Conservation (phyloP, 2,888 invertebrate species). For the Coecobrya sp. region DNA sequence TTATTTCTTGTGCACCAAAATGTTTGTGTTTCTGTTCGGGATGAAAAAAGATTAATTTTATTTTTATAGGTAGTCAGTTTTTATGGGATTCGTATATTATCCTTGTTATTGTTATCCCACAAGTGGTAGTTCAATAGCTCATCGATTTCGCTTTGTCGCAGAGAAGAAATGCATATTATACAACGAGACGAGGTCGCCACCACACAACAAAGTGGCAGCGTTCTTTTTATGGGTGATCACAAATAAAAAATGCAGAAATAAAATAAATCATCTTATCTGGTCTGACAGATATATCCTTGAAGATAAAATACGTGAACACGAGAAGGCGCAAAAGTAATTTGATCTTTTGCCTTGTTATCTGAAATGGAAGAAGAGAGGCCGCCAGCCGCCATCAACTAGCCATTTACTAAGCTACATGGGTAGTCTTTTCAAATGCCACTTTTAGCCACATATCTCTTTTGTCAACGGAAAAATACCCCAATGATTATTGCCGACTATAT, state of each 20-base stretch:
- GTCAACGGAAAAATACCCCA: conserved; percentile 37
- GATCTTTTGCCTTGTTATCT: conserved; percentile 20
- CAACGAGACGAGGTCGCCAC: neutral
- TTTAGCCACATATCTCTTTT: conserved; percentile 11
- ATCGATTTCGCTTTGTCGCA: neutral
- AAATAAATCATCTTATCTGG: conserved; percentile 32
- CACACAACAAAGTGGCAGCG: neutral
- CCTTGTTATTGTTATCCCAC: neutral
- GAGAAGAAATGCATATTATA: neutral
- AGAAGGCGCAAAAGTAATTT: conserved; percentile 19
- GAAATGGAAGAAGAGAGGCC: conserved; percentile 12
- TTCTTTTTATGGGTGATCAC: conserved; percentile 27
- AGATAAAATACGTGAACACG: conserved; percentile 25
- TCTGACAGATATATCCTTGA: conserved; percentile 23
- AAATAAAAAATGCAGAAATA: conserved; percentile 29
- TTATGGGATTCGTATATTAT: neutral
- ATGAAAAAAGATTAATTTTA: neutral
- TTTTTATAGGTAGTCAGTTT: neutral
- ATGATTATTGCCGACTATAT: conserved; percentile 41
- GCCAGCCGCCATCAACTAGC: neutral
- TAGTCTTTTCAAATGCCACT: conserved; percentile 15
- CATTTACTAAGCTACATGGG: neutral
- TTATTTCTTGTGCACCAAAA: neutral
- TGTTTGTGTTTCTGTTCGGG: neutral
- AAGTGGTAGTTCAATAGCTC: conserved; percentile 3